Evolutionary conservation across 53 echinoderm and acorn worm genomes (phyloP).

Genomic region (Holothuria leucospilota): DNA sequence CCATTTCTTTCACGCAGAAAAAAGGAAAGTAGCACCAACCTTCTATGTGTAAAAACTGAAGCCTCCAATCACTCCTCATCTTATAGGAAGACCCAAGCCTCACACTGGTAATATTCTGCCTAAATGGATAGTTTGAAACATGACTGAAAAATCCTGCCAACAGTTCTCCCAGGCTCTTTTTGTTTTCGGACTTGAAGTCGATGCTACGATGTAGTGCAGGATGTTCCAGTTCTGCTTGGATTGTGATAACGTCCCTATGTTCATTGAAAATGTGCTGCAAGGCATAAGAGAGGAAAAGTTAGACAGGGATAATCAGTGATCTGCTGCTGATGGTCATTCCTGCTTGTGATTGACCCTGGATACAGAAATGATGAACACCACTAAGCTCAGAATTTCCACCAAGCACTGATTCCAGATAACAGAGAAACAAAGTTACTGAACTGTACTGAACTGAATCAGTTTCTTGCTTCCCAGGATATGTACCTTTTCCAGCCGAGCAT

Average conservation of each 20-base stretch:
- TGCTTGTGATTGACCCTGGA: too few relatives aligned
- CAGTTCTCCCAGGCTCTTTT: conserved; percentile 53
- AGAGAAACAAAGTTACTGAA: too few relatives aligned
- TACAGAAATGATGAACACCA: too few relatives aligned
- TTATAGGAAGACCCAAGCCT: conserved; percentile 43
- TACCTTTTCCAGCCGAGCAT: too few relatives aligned
- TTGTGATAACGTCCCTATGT: conserved; percentile 42
- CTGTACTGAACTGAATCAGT: too few relatives aligned
- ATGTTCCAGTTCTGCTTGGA: conserved; percentile 34
- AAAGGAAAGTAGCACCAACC: conserved; percentile 20
- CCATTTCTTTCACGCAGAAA: too few relatives aligned
- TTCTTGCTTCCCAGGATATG: too few relatives aligned
- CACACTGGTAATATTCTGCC: conserved; percentile 52
- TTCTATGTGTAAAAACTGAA: conserved; percentile 67
- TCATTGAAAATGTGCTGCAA: conserved; percentile 54
- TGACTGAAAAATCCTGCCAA: conserved; percentile 62
- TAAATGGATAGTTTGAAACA: conserved; percentile 51
- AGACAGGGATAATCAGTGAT: background rate
- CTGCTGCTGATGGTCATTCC: too few relatives aligned
- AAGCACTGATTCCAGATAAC: too few relatives aligned
- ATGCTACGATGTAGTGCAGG: conserved; percentile 48
- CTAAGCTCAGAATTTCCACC: too few relatives aligned
- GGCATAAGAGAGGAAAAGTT: background rate
- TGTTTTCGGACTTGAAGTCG: conserved; percentile 64
- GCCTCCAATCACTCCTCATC: conserved; percentile 47